Evolutionary conservation across 2,888 invertebrate genomes (phyloP).

Genomic region (Pollenia labialis): DNA sequence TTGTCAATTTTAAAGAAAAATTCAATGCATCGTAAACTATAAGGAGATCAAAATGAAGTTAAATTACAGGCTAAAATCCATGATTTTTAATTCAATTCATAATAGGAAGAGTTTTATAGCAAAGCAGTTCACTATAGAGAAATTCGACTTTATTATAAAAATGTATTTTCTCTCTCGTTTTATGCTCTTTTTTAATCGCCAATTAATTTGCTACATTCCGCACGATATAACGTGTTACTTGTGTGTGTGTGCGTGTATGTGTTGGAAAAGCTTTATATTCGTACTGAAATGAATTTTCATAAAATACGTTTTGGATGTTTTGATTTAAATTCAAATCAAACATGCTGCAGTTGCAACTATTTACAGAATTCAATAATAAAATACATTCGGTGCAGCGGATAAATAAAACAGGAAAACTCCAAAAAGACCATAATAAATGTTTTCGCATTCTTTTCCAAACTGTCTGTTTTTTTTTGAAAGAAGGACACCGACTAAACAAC

Average conservation of each 20-base stretch:
- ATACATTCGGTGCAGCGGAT: conserved; percentile 9
- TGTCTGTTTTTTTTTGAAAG: conserved; percentile 9
- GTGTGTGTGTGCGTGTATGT: background rate
- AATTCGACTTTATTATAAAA: no score
- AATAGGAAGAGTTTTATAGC: no score
- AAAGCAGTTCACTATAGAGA: no score
- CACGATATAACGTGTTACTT: background rate
- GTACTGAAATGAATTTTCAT: conserved; percentile 1
- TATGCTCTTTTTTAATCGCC: conserved; percentile 1
- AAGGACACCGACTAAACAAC: conserved; percentile 12
- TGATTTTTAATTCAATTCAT: no score
- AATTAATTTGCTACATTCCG: conserved; percentile 41
- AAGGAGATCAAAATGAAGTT: no score
- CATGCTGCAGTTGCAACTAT: conserved; percentile 42
- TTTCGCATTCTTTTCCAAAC: background rate
- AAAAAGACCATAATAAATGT: conserved; percentile 20
- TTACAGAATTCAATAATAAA: conserved; percentile 53
- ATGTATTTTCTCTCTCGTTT: no score
- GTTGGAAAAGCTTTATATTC: background rate
- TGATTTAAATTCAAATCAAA: conserved; percentile 58
- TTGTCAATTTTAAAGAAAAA: no score
- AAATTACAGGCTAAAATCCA: no score
- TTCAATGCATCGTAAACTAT: no score
- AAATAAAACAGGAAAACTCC: conserved; percentile 29
- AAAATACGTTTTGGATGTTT: conserved; percentile 43